Conservation (phyloP, 2,797 vertebrate species). For the Octomys mimax region DNA sequence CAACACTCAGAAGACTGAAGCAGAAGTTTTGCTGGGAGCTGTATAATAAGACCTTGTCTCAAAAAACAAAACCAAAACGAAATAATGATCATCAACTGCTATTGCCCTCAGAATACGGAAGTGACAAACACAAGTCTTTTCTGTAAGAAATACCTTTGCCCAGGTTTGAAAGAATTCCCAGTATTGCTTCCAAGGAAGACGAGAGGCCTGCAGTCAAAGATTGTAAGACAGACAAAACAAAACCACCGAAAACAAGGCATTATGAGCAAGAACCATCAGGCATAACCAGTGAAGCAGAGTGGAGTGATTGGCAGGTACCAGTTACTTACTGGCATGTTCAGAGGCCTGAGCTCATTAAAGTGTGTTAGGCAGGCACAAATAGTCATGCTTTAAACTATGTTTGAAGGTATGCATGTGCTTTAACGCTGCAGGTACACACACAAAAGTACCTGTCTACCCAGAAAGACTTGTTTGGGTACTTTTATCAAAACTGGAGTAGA, state of each 20-base stretch:
- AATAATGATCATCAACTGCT: background rate
- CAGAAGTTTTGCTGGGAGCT: background rate
- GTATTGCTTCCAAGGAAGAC: background rate
- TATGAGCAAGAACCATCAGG: background rate
- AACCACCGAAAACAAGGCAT: background rate
- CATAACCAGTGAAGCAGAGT: background rate
- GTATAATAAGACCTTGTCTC: background rate
- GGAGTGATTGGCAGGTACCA: background rate
- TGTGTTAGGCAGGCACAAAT: background rate
- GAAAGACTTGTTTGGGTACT: conserved; percentile 14
- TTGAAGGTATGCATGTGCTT: background rate
- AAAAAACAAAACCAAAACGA: background rate
- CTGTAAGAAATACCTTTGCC: background rate
- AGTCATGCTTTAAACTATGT: conserved; percentile 28
- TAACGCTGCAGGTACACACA: background rate
- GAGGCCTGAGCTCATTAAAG: background rate
- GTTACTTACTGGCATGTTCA: background rate
- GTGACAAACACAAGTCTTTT: background rate
- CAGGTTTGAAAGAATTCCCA: background rate
- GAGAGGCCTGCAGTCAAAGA: background rate
- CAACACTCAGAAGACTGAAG: background rate
- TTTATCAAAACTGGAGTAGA: background rate
- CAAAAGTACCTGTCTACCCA: background rate
- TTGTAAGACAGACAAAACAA: background rate
- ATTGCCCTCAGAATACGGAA: background rate